These are phyloP conservation scores for Pammene fasciana DNA, from an alignment of 2,888 invertebrate genomes.

Conservation along the genomic window DNA sequence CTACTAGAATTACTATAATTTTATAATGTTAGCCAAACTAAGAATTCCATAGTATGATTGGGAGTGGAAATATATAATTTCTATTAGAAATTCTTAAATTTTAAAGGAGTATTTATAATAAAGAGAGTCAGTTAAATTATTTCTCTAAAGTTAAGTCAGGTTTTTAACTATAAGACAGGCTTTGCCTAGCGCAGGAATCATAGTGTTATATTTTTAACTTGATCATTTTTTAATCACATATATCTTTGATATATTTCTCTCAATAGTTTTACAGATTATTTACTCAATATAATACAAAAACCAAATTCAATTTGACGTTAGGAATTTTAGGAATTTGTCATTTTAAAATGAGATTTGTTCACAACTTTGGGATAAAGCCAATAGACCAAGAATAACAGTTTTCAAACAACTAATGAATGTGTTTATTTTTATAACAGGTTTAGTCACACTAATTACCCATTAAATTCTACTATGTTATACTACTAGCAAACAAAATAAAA, in stretches of 20 bases:
- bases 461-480: conserved; percentile 8
- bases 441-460: conserved; percentile 9
- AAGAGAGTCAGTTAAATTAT: neutral
- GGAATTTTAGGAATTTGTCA: neutral
- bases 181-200: no score
- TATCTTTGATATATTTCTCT: no score
- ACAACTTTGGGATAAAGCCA: neutral
- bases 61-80: no score
- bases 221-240: no score
- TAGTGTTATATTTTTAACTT: no score
- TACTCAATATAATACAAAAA: neutral
- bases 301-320: no score
- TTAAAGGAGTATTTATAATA: no score
- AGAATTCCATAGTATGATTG: no score
- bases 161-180: neutral
- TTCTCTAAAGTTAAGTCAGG: neutral
- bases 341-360: neutral
- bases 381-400: neutral
- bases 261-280: neutral
- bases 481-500: conserved; percentile 12
- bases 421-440: neutral
- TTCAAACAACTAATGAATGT: neutral
- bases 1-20: no score
- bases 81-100: no score
- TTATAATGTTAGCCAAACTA: no score